These are phyloP conservation scores for Anoplophora glabripennis DNA, from an alignment of 1,140 invertebrate species.

Conservation along the genomic window DNA sequence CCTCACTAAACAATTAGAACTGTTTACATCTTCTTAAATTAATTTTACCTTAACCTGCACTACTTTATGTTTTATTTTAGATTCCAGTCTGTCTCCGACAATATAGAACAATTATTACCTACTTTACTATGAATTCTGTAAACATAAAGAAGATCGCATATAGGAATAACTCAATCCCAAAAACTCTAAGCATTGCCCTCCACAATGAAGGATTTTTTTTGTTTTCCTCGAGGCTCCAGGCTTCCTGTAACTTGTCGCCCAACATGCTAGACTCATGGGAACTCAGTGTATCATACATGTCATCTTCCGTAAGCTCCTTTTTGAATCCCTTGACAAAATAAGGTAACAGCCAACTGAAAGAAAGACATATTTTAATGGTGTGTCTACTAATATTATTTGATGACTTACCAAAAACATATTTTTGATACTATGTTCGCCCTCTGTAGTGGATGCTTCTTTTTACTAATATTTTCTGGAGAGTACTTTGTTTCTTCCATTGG, in stretches of 20 bases:
- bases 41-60: not conserved
- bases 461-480: not conserved
- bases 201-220: slow-evolving; percentile 42
- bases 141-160: slow-evolving; percentile 52
- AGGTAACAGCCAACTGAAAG: slow-evolving; percentile 45
- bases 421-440: slow-evolving; percentile 2
- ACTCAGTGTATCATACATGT: slow-evolving; percentile 20
- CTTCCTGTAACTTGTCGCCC: slow-evolving; percentile 56
- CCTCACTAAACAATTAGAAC: too few relatives aligned
- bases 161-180: slow-evolving; percentile 36
- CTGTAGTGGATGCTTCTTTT: not conserved
- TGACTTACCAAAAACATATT: slow-evolving; percentile 5
- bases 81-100: not conserved
- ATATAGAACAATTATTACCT: slow-evolving; percentile 13
- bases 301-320: slow-evolving; percentile 25
- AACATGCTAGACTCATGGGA: slow-evolving; percentile 38
- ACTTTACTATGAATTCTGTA: slow-evolving; percentile 55
- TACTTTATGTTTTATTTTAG: not conserved
- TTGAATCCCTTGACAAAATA: slow-evolving; percentile 23
- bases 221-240: slow-evolving; percentile 46
- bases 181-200: slow-evolving; percentile 42
- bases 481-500: slow-evolving; percentile 1
- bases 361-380: slow-evolving; percentile 46
- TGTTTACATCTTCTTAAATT: too few relatives aligned
- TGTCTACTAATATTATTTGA: too few relatives aligned